Percentiles rank a stretch among this genome's conserved stretches.
phyloP scores from a whole-genome alignment of 2,888 invertebrate genomes.

The Cactoblastis cactorum region DNA sequence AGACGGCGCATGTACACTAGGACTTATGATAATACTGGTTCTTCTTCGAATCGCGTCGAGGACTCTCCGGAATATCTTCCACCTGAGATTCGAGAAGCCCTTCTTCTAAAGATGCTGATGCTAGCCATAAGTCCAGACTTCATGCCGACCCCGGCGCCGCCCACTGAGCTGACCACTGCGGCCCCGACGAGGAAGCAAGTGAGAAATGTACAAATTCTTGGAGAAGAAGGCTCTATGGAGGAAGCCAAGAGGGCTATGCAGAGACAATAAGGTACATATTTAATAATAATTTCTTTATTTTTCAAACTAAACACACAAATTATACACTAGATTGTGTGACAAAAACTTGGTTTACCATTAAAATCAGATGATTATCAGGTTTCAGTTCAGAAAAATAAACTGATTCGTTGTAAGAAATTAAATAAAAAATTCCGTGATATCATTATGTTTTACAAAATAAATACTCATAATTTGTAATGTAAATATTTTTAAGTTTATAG shows the following conservation, averaged over 20 bases:
- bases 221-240: constrained; percentile 77
- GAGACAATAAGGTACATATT: constrained; percentile 47
- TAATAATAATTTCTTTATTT: constrained; percentile 28
- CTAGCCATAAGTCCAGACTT: constrained; percentile 84
- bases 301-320: no score
- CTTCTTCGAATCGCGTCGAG: constrained; percentile 64
- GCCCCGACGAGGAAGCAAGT: constrained; percentile 79
- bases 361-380: no score
- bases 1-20: constrained; percentile 55
- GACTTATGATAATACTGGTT: constrained; percentile 61
- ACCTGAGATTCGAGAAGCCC: constrained; percentile 84
- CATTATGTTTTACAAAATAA: constrained; percentile 29
- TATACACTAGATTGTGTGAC: no score
- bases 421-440: constrained; percentile 21
- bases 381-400: no score
- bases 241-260: constrained; percentile 49
- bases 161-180: constrained; percentile 68
- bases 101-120: constrained; percentile 85
- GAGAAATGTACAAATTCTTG: constrained; percentile 85
- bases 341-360: no score
- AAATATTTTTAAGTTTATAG: constrained; percentile 55
- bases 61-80: constrained; percentile 82
- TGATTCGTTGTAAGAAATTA: no score
- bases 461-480: constrained; percentile 51
- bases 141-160: constrained; percentile 61